A percentile compares a stretch with the other conserved stretches of the same genome.
Conservation (phyloP, 2,888 invertebrate species). For the Cephus nigrinus region DNA sequence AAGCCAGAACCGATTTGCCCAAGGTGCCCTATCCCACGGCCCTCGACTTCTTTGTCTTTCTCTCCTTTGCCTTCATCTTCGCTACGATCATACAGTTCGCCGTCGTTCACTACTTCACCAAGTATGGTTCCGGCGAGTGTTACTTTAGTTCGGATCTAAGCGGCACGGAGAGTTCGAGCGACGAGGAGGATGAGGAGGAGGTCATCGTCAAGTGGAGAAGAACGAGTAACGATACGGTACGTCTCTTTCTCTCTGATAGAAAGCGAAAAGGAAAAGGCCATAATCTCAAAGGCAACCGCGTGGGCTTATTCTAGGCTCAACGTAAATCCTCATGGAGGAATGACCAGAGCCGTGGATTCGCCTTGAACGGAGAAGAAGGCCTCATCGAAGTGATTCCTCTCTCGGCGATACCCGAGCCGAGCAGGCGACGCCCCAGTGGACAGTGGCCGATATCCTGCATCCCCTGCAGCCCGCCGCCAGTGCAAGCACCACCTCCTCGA, state of each 20-base stretch:
- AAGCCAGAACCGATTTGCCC: constrained; percentile 83
- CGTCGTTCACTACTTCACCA: constrained; percentile 88
- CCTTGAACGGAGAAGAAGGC: constrained; percentile 46
- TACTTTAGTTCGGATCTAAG: constrained; percentile 77
- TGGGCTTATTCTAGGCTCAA: constrained; percentile 30
- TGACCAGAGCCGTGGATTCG: constrained; percentile 34
- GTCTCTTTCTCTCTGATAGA: constrained; percentile 23
- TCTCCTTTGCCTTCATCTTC: constrained; percentile 83
- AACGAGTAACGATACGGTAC: constrained; percentile 25
- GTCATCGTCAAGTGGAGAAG: background rate
- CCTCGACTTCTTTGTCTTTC: constrained; percentile 84
- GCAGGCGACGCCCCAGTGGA: constrained; percentile 40
- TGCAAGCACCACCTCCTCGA: constrained; percentile 29
- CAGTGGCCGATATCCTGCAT: constrained; percentile 50
- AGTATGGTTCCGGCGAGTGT: constrained; percentile 83
- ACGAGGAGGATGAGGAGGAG: constrained; percentile 68
- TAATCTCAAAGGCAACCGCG: too few relatives aligned
- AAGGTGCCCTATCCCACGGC: constrained; percentile 90
- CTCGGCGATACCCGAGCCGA: constrained; percentile 71
- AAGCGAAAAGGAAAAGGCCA: too few relatives aligned
- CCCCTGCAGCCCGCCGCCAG: constrained; percentile 60
- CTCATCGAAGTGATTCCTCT: constrained; percentile 74
- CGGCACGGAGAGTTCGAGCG: constrained; percentile 70
- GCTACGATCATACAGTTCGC: constrained; percentile 87
- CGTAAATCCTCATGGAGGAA: constrained; percentile 35